These are phyloP conservation scores for Genyomyrus donnyi DNA, from an alignment of 2,113 vertebrate genomes.

Conservation along the genomic window DNA sequence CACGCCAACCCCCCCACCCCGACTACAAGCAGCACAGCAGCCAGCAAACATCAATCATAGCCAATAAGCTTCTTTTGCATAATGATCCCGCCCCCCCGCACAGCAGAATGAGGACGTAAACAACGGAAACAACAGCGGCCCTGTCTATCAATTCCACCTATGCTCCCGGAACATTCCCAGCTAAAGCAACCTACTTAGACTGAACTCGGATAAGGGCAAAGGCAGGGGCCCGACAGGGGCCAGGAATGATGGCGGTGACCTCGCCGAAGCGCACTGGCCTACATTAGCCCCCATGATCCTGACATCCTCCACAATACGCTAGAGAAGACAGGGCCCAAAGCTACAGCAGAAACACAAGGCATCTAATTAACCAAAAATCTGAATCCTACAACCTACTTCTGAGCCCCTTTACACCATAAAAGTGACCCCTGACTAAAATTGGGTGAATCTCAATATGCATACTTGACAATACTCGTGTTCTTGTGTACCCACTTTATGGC, in stretches of 20 bases:
- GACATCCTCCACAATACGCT: neutral
- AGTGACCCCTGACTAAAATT: neutral
- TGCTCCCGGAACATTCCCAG: neutral
- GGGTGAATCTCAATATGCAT: neutral
- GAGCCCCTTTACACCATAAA: neutral
- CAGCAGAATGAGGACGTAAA: neutral
- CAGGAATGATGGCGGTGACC: neutral
- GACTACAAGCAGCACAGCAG: slow-evolving; percentile 19
- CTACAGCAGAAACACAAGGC: neutral
- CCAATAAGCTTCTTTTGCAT: slow-evolving; percentile 17
- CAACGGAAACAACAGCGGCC: neutral
- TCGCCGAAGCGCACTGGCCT: neutral
- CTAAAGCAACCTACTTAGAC: neutral
- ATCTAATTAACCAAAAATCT: neutral
- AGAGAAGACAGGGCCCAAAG: neutral
- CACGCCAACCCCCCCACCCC: neutral
- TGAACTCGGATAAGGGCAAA: neutral
- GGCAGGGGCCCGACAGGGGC: neutral
- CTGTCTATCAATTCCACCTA: neutral
- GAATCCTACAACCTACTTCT: neutral
- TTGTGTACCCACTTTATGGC: neutral
- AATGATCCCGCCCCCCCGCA: slow-evolving; percentile 10
- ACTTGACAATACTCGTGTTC: neutral
- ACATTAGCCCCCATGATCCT: neutral
- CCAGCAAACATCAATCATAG: slow-evolving; percentile 26